Evolutionary conservation across 2,888 invertebrate genomes (phyloP), one percentile per base, ranked within the genome.

Genomic region (Petrolisthes cinctipes): DNA sequence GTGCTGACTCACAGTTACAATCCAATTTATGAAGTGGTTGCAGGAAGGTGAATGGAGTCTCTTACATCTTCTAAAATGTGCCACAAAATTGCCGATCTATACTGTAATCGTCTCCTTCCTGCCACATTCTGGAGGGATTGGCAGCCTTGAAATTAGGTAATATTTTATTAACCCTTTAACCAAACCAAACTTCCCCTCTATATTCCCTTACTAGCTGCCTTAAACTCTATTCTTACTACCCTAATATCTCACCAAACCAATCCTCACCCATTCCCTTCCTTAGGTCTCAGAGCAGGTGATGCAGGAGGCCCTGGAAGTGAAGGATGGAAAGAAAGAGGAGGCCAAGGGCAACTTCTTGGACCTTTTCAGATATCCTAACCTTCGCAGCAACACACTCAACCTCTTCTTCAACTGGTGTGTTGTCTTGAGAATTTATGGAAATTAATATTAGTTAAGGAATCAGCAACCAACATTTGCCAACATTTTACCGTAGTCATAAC

Each of bases 381-480:
- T 96, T 79, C 93, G 95, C 88, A 94, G 94, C 90, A 95, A 95
- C 92, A 94, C 95, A 66, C 92, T 95, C n/a, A 93, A 95, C 84
- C 94, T 96, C 90, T 95, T 96, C 93, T 95, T 95, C 92, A 95
- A 95, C 92, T 92, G 92, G 88, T 88, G 56, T 37, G 37, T 37
- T 68, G 17, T 68, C 68, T 68, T 68, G 17, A 17, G 17, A 68
- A 68, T 68, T 68, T n/a, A 68, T 17, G n/a, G 68, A 17, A 68
- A n/a, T n/a, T 17, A 17, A 17, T 68, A 17, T 68, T 68, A 68
- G n/a, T 17, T n/a, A 68, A 68, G n/a, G 17, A n/a, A 68, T 17
- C n/a, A 66, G n/a, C 11, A 66, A n/a, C 11, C 66, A 66, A 66
- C n/a, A n/a, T 66, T 14, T 66, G 66, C 66, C 66, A 66, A 14